Evolutionary conservation across 2,113 vertebrate genomes (phyloP).

Genomic region (Synchiropus splendidus): DNA sequence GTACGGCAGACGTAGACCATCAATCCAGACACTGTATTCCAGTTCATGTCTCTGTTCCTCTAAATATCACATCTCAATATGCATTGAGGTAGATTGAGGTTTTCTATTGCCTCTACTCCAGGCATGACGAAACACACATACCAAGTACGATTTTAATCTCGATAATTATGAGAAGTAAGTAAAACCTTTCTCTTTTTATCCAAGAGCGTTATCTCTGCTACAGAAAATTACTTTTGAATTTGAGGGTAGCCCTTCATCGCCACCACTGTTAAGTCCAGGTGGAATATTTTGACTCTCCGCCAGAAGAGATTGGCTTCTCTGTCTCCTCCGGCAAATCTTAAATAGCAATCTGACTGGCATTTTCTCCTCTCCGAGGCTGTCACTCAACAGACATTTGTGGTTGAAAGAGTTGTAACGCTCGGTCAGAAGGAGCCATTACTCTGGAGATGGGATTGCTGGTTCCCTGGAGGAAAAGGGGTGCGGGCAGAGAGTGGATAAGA

Average conservation of each 20-base stretch:
- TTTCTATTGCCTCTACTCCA: no score
- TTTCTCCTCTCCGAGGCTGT: constrained; percentile 35
- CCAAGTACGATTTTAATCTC: no score
- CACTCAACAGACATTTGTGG: constrained; percentile 38
- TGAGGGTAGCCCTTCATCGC: constrained; percentile 13
- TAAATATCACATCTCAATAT: no score
- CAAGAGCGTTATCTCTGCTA: constrained; percentile 5
- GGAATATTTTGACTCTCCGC: constrained; percentile 34
- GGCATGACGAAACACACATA: no score
- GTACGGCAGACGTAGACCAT: no score
- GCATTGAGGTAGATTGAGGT: no score
- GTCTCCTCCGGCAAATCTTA: constrained; percentile 29
- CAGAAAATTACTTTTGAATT: constrained; percentile 23
- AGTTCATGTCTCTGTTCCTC: no score
- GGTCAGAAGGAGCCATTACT: constrained; percentile 34
- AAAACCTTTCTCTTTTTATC: constrained; percentile 13
- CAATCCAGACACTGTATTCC: no score
- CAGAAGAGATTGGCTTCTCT: constrained; percentile 26
- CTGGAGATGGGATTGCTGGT: constrained; percentile 15
- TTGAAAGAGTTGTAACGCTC: constrained; percentile 37
- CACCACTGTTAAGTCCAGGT: constrained; percentile 19
- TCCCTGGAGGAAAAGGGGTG: constrained; percentile 8
- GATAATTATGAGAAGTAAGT: no score
- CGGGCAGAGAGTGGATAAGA: not conserved
- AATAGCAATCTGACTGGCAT: constrained; percentile 40